Evolutionary conservation across 2,113 vertebrate species (phyloP).

Genomic region (Ploceus nigricollis): DNA sequence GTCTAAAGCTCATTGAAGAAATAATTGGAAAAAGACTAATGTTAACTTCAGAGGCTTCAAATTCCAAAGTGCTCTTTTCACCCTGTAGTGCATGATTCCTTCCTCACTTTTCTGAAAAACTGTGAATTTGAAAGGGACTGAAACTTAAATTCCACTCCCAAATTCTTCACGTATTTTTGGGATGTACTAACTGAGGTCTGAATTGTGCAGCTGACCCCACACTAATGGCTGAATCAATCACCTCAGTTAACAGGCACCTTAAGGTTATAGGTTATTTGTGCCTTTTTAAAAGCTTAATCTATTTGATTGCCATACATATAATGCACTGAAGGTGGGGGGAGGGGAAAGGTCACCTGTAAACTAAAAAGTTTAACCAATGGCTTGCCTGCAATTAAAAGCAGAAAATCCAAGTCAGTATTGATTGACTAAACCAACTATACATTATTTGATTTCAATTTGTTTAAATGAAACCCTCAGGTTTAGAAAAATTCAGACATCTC

Average conservation of each 20-base stretch:
- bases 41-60: neutral
- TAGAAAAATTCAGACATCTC: neutral
- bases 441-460: neutral
- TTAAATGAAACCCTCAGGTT: neutral
- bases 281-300: neutral
- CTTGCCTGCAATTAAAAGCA: neutral
- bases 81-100: neutral
- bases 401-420: neutral
- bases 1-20: neutral
- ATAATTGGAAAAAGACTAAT: neutral
- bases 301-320: neutral
- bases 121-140: neutral
- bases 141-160: neutral
- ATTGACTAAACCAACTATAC: neutral
- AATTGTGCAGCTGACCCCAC: neutral
- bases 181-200: neutral
- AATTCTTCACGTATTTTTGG: slow-evolving; percentile 11
- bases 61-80: neutral
- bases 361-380: neutral
- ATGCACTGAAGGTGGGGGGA: neutral
- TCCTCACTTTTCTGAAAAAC: neutral
- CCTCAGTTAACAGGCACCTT: neutral
- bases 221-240: neutral
- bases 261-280: neutral
- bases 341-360: neutral